Evolutionary conservation across 2,797 vertebrate genomes (phyloP).

Genomic region (Sciaenops ocellatus): DNA sequence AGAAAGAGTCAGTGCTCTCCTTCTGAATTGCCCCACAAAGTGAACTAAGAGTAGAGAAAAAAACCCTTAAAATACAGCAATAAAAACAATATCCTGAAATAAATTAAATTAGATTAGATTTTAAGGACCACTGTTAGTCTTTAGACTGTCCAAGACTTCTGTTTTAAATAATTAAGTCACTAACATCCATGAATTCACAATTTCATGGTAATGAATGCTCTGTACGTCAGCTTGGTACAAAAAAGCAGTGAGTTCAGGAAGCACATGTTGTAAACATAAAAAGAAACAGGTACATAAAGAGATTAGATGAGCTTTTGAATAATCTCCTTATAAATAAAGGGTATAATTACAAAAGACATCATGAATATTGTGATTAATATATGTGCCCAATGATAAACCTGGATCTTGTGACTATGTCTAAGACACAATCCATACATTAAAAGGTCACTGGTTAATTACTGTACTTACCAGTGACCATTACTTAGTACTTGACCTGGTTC

Average conservation of each 20-base stretch:
- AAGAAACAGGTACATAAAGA: neutral
- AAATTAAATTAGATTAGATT: neutral
- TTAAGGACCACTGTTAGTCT: neutral
- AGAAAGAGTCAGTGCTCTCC: neutral
- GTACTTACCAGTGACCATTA: no score
- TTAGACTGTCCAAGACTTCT: neutral
- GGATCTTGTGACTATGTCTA: neutral
- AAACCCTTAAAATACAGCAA: no score
- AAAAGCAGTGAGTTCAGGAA: no score
- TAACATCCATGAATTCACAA: neutral
- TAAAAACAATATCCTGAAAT: neutral
- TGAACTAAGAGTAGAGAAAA: no score
- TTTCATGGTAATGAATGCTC: no score
- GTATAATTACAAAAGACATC: neutral
- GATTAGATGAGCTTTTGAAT: neutral
- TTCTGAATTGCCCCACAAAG: neutral
- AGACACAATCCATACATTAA: no score
- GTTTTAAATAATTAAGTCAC: neutral
- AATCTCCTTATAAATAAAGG: neutral
- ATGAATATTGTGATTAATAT: neutral
- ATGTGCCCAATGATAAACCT: neutral
- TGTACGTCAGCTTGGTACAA: no score
- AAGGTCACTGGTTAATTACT: no score
- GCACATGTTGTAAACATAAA: no score
- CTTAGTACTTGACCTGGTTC: no score